Conservation (phyloP, 2,888 invertebrate species). For the Apantesis nais region DNA sequence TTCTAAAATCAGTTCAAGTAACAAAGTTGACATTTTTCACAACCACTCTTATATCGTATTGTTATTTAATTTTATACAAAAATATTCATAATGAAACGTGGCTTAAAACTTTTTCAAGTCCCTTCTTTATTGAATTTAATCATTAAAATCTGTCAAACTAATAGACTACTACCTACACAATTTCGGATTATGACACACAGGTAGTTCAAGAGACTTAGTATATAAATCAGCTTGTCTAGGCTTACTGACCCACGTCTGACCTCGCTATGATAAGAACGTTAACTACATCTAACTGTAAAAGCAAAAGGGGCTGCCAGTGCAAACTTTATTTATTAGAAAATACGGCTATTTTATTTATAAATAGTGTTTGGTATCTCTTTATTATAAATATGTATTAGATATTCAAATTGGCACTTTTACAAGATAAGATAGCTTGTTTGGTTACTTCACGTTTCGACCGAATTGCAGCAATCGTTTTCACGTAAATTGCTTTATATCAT, state of each 20-base stretch:
- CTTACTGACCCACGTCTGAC: background rate
- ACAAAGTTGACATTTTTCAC: no score
- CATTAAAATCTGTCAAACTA: no score
- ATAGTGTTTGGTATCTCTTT: background rate
- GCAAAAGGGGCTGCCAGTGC: background rate
- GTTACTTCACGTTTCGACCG: no score
- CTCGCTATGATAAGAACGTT: background rate
- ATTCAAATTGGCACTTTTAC: no score
- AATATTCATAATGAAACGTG: no score
- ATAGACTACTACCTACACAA: background rate
- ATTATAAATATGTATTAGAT: background rate
- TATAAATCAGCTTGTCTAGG: background rate
- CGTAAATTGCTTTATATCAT: no score
- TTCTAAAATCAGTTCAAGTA: no score
- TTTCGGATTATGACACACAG: background rate
- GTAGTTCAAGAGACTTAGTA: background rate
- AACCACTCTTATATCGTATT: no score
- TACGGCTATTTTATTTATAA: background rate
- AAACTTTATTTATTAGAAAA: background rate
- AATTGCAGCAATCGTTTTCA: no score
- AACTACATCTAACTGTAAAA: background rate
- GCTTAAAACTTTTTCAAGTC: background rate
- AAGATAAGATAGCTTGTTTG: background rate
- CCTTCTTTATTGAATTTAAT: background rate
- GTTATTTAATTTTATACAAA: no score